phyloP scores from a whole-genome alignment of 2,113 vertebrate genomes.

The Pedetes capensis region DNA sequence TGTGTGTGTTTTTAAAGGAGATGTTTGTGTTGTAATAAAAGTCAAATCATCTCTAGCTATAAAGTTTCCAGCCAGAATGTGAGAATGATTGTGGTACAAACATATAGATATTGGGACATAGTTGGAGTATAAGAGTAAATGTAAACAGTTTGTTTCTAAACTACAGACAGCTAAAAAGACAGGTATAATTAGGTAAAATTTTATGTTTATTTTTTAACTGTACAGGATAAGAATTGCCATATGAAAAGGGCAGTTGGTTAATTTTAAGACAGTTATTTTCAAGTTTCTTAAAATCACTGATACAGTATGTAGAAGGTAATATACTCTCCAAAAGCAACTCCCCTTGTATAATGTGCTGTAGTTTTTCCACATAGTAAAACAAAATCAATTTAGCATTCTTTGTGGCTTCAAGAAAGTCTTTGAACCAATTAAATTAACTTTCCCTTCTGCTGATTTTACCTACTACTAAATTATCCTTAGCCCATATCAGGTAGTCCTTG shows the following conservation, averaged over 20 bases:
- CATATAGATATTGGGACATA: background rate
- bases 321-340: constrained; percentile 33
- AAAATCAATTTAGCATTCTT: constrained; percentile 52
- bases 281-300: constrained; percentile 3
- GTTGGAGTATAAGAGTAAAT: background rate
- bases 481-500: background rate
- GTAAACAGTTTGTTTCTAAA: background rate
- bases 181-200: background rate
- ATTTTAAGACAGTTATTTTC: background rate
- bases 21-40: background rate
- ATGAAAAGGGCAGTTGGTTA: background rate
- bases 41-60: background rate
- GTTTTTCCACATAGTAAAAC: constrained; percentile 51
- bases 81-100: background rate
- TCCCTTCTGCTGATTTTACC: background rate
- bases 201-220: background rate
- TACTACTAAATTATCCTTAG: constrained; percentile 5
- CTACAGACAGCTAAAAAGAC: background rate
- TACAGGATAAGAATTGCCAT: background rate
- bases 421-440: constrained; percentile 59
- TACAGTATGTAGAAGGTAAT: background rate
- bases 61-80: background rate
- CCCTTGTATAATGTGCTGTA: background rate
- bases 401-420: constrained; percentile 53
- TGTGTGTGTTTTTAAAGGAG: too few species aligned